Evolutionary conservation across 1,140 invertebrate species (phyloP).

Genomic region (Drosophila albomicans): DNA sequence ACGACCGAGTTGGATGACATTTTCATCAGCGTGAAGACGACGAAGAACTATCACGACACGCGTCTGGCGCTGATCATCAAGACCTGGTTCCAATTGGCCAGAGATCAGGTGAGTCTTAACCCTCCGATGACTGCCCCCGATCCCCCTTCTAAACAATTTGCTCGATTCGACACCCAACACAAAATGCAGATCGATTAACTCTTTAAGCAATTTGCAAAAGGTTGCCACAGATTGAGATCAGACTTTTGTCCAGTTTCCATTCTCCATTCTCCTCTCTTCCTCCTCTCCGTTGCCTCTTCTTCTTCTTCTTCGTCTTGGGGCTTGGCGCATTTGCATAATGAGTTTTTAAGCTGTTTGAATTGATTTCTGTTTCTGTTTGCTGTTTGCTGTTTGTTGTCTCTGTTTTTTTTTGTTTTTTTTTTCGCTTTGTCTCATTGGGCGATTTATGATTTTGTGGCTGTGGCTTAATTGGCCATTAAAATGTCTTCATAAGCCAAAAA

Average conservation of each 20-base stretch:
- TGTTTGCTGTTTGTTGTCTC: conserved; percentile 9
- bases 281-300: neutral
- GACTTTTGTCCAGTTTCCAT: conserved; percentile 8
- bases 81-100: conserved; percentile 96
- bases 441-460: conserved; percentile 70
- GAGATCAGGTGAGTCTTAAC: conserved; percentile 91
- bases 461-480: conserved; percentile 79
- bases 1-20: conserved; percentile 92
- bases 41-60: conserved; percentile 93
- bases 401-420: conserved; percentile 22
- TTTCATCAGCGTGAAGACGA: conserved; percentile 98
- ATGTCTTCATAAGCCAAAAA: conserved; percentile 72
- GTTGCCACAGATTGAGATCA: conserved; percentile 53
- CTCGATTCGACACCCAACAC: conserved; percentile 7
- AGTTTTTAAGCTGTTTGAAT: conserved; percentile 78
- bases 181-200: conserved; percentile 44
- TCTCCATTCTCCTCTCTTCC: too few species aligned
- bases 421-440: conserved; percentile 37
- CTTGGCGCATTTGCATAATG: conserved; percentile 76
- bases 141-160: neutral
- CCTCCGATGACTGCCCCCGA: neutral
- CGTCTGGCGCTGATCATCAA: conserved; percentile 94
- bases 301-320: conserved; percentile 6
- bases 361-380: conserved; percentile 51
- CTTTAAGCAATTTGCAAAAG: conserved; percentile 66